Percentiles rank a stretch among this genome's conserved stretches.
Evolutionary conservation across 2,888 invertebrate genomes (phyloP).

Genomic region (Spicauda simplicius): DNA sequence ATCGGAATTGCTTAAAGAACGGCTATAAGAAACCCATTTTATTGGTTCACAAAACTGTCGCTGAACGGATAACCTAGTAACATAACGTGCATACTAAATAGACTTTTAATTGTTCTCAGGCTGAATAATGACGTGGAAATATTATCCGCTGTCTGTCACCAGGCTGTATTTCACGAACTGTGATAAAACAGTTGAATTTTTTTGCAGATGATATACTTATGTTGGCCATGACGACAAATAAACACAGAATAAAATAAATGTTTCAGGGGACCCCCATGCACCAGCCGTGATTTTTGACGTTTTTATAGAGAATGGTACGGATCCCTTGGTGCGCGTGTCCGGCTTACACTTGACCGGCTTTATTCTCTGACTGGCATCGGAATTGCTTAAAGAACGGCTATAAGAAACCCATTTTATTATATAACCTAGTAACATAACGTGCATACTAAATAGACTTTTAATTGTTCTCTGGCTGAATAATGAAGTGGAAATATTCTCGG

Average conservation of each 20-base stretch:
- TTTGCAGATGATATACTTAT: too few relatives aligned
- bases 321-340: too few relatives aligned
- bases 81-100: conserved; percentile 68
- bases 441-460: conserved; percentile 78
- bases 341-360: too few relatives aligned
- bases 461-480: conserved; percentile 70
- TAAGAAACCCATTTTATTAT: conserved; percentile 74
- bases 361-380: conserved; percentile 63
- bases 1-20: conserved; percentile 57
- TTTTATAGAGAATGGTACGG: too few relatives aligned
- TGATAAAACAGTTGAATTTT: too few relatives aligned
- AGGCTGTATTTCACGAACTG: too few relatives aligned
- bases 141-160: too few relatives aligned
- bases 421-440: conserved; percentile 49
- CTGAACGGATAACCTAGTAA: conserved; percentile 58
- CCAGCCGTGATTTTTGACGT: too few relatives aligned
- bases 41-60: conserved; percentile 68
- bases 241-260: too few relatives aligned
- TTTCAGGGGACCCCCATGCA: too few relatives aligned
- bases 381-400: conserved; percentile 51
- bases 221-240: too few relatives aligned
- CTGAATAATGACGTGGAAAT: conserved; percentile 63
- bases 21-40: conserved; percentile 64
- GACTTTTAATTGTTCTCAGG: conserved; percentile 74
- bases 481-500: conserved; percentile 62